Evolutionary conservation across 2,888 invertebrate species (phyloP).

Genomic region (Watsonalla cultraria): DNA sequence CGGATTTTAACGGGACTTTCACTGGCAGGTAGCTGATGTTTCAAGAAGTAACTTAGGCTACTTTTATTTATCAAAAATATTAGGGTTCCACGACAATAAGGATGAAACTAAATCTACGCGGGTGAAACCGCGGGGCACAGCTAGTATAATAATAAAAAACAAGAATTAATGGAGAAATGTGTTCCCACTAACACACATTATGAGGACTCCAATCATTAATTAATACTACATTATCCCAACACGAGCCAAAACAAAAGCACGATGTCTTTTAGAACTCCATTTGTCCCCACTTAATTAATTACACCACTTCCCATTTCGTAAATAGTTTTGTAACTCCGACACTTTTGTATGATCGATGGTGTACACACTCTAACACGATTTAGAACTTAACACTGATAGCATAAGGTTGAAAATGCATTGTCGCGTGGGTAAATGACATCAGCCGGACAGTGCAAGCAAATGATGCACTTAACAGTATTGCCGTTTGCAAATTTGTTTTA

Average conservation of each 20-base stretch:
- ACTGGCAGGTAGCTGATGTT: too few relatives aligned
- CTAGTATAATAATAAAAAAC: too few relatives aligned
- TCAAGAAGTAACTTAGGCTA: too few relatives aligned
- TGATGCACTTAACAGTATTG: slow-evolving; percentile 61
- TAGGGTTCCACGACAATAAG: too few relatives aligned
- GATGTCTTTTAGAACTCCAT: slow-evolving; percentile 40
- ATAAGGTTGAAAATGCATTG: slow-evolving; percentile 11
- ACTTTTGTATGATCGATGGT: slow-evolving; percentile 55
- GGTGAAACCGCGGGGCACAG: too few relatives aligned
- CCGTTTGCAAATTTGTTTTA: slow-evolving; percentile 43
- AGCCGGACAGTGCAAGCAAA: slow-evolving; percentile 32
- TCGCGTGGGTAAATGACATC: slow-evolving; percentile 21
- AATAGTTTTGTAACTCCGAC: slow-evolving; percentile 46
- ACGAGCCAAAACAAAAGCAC: background rate
- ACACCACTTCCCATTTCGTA: slow-evolving; percentile 41
- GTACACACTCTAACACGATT: slow-evolving; percentile 6
- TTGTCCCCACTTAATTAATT: slow-evolving; percentile 40
- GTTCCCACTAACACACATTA: too few relatives aligned
- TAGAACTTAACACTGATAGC: background rate
- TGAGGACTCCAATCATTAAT: background rate
- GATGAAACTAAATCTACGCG: too few relatives aligned
- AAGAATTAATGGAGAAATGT: too few relatives aligned
- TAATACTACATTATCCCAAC: background rate
- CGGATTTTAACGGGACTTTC: too few relatives aligned
- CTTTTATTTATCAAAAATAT: too few relatives aligned